A percentile compares a stretch with the other conserved stretches of the same genome.
Evolutionary conservation across 2,888 invertebrate species (phyloP).

Genomic region (Caenorhabditis afra): DNA sequence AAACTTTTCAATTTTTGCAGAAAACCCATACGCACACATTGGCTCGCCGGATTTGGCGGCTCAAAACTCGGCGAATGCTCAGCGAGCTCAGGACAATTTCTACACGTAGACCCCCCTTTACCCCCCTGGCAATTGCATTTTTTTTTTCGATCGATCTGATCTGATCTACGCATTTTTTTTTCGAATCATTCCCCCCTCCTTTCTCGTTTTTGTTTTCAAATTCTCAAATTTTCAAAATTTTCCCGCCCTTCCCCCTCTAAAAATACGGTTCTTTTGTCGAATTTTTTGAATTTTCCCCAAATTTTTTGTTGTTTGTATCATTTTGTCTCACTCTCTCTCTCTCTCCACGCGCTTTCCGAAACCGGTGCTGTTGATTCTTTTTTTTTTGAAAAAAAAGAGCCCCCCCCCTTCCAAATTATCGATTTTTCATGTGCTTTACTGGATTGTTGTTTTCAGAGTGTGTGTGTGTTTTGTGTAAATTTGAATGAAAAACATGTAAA

Average conservation of each 20-base stretch:
- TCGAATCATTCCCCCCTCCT: background rate
- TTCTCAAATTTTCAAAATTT: background rate
- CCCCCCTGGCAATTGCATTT: background rate
- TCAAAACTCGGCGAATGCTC: slow-evolving; percentile 46
- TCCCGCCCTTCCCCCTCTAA: background rate
- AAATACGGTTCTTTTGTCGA: slow-evolving; percentile 6
- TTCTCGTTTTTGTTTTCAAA: background rate
- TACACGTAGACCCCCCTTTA: slow-evolving; percentile 26
- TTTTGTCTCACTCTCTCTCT: too few species aligned
- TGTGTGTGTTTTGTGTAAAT: slow-evolving; percentile 25
- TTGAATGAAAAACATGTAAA: too few species aligned
- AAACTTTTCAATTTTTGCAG: slow-evolving; percentile 27
- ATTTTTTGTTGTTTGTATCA: slow-evolving; percentile 8
- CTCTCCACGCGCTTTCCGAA: slow-evolving; percentile 16
- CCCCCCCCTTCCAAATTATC: too few species aligned
- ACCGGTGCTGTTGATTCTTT: slow-evolving; percentile 30
- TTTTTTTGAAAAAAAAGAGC: background rate
- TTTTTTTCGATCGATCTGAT: background rate
- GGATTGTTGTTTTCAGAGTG: too few species aligned
- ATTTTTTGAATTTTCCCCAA: background rate
- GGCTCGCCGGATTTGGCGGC: slow-evolving; percentile 25
- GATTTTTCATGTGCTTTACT: too few species aligned
- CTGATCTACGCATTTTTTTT: background rate
- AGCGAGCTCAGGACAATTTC: slow-evolving; percentile 53
- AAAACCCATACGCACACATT: slow-evolving; percentile 51